Conservation (phyloP, 2,113 vertebrate genomes). For the Dicrurus megarhynchus region DNA sequence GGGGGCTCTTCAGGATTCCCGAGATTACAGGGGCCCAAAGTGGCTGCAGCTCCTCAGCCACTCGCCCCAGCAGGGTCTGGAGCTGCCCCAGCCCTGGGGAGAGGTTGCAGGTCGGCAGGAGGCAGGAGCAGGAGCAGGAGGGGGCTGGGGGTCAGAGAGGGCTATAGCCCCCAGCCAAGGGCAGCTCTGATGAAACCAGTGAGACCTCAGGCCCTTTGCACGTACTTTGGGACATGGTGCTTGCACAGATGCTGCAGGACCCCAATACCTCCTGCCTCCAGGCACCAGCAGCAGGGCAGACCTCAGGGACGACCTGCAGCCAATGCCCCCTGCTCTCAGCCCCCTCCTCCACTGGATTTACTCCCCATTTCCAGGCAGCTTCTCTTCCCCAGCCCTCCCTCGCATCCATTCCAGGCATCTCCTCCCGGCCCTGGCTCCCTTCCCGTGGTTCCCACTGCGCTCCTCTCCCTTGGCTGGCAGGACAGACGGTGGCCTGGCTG, state of each 20-base stretch:
- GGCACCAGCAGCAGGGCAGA: background rate
- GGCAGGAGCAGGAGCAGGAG: background rate
- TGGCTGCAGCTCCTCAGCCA: background rate
- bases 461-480: background rate
- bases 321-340: background rate
- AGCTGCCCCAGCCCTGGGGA: background rate
- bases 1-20: rapidly evolving
- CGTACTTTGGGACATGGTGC: rapidly evolving
- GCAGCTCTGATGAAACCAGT: background rate
- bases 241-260: background rate
- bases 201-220: background rate
- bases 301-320: rapidly evolving
- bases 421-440: background rate
- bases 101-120: background rate
- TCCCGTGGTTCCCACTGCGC: background rate
- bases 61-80: background rate
- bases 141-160: background rate
- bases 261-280: rapidly evolving
- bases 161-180: background rate
- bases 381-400: background rate
- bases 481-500: rapidly evolving
- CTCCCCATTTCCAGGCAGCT: background rate
- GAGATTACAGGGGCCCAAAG: rapidly evolving
- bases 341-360: background rate
- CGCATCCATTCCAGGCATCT: background rate